Base-by-base conservation (phyloP, 2,113 vertebrate species). In the Sprattus sprattus region DNA sequence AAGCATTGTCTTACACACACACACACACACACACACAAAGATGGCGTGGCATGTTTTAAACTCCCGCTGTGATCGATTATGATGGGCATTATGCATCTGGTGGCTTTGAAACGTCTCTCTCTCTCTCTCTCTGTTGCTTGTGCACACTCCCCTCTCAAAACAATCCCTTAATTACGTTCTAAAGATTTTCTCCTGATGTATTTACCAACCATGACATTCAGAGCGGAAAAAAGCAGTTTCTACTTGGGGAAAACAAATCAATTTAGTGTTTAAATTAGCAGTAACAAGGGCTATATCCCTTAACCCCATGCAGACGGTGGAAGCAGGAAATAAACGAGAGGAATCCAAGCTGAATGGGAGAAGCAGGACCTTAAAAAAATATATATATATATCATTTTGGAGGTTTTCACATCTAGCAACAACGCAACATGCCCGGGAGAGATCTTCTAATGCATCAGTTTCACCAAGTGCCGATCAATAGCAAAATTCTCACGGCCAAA, bases 131-230 rank as follows among this genome's bases (percentile, higher is more conserved):
- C 86, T 81, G 47, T 4, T 18, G 6, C 39, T 71, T 32, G 9
- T 13, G 13, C 10, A 44, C 71, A 39, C 39, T 39, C 28, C 64
- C 15, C 8, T 32, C 32, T 32, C 84, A 82, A 86, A 84, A 87
- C 87, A 82, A 78, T 45, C 46, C 75, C 83, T 85, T 89, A 91
- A 88, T 87, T 86, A 89, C 84, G 45, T 49, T 45, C 84, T 75
- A 60, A 85, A 85, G 81, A 85, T 84, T 85, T 84, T 81, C 82
- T 44, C 75, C 28, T 39, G 82, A 83, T 84, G 82, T 49, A 67
- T 75, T 78, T 44, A 83, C 57, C 75, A 84, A 85, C 71, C 71
- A 78, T 78, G 71, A 78, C 71, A 78, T 78, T 78, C 71, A 78
- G 10, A 32, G 71, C 39, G 71, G 71, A 32, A 78, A 52, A 78